A percentile compares a stretch with the other conserved stretches of the same genome.
Conservation (phyloP, 1,140 invertebrate genomes). For the Idris sp. region DNA sequence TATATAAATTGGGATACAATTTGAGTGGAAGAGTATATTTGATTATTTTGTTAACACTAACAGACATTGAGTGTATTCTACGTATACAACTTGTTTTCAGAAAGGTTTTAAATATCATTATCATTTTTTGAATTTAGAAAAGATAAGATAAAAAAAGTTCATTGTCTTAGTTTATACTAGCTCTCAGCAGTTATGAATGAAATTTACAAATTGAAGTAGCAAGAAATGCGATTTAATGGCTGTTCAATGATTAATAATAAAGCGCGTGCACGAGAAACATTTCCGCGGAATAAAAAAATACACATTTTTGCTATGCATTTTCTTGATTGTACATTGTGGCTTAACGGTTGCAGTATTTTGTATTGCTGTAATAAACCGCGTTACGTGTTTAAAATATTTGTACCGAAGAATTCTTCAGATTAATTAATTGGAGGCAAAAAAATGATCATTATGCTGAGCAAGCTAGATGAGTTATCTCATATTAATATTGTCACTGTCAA, state of each 20-base stretch:
- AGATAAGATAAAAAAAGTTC: too few species aligned
- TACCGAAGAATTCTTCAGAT: constrained; percentile 5
- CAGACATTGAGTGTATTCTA: too few species aligned
- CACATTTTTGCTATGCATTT: constrained; percentile 14
- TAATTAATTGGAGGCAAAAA: too few species aligned
- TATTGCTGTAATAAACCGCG: constrained; percentile 11
- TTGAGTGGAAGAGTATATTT: too few species aligned
- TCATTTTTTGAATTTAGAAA: too few species aligned
- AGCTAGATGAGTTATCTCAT: not conserved
- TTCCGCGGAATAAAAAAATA: constrained; percentile 17
- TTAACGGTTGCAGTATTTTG: constrained; percentile 33
- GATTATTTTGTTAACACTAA: too few species aligned
- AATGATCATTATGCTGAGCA: too few species aligned
- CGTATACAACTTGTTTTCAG: too few species aligned
- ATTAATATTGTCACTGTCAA: not conserved
- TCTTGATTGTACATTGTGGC: constrained; percentile 16
- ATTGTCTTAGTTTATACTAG: too few species aligned
- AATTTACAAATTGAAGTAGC: constrained; percentile 12
- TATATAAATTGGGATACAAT: too few species aligned
- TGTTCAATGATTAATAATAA: constrained; percentile 39
- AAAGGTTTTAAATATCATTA: too few species aligned
- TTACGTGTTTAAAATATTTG: constrained; percentile 23
- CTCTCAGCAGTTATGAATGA: too few species aligned
- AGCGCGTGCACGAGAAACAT: constrained; percentile 1
- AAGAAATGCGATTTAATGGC: constrained; percentile 2